phyloP scores from a whole-genome alignment of 2,888 invertebrate genomes.

The Psococerastis gibbosa region DNA sequence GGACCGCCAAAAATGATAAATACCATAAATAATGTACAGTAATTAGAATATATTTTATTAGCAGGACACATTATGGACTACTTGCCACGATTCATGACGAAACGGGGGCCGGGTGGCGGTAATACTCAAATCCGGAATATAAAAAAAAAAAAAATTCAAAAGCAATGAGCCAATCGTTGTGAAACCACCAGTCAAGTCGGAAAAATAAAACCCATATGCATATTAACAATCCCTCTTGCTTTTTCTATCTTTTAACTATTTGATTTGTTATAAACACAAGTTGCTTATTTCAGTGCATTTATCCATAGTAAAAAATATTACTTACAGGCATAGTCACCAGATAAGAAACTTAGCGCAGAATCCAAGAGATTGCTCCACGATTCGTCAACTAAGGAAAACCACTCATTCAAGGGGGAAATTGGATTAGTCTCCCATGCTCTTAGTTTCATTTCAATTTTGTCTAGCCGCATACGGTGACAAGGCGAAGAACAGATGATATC shows the following conservation, averaged over 20 bases:
- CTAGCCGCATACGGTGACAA: constrained; percentile 64
- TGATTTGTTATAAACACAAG: background rate
- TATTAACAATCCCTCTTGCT: background rate
- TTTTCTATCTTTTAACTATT: background rate
- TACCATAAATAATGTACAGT: too few species aligned
- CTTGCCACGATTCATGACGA: too few species aligned
- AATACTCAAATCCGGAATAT: constrained; percentile 7
- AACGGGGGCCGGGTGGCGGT: too few species aligned
- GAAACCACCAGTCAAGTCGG: background rate
- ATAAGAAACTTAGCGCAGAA: constrained; percentile 65
- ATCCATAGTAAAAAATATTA: background rate
- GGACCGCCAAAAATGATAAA: too few species aligned
- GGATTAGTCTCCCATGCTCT: constrained; percentile 58
- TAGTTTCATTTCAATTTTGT: constrained; percentile 52
- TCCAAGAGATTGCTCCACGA: constrained; percentile 50
- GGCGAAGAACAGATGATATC: constrained; percentile 72
- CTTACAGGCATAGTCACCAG: constrained; percentile 53
- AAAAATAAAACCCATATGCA: too few species aligned
- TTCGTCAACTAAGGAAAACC: constrained; percentile 39
- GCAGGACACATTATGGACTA: too few species aligned
- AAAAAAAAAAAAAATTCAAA: constrained; percentile 1
- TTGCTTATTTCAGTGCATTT: background rate
- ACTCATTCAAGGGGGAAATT: constrained; percentile 62
- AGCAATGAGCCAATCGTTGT: background rate
- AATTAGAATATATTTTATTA: too few species aligned